phyloP scores from a whole-genome alignment of 2,113 vertebrate genomes.

The Nycticryphes semicollaris region DNA sequence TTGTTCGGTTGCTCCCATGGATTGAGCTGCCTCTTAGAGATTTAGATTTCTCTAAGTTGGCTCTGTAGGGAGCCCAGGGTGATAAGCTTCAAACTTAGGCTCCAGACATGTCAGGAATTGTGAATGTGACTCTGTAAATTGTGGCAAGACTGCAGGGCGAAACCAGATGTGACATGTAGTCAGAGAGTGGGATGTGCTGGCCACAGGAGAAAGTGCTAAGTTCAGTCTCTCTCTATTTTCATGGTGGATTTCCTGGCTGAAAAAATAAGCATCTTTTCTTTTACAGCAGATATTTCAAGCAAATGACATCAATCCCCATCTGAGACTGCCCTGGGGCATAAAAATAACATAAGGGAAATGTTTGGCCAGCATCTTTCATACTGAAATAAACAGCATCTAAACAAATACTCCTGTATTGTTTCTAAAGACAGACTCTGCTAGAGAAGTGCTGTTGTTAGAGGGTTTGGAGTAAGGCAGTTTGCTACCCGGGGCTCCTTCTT shows the following conservation, averaged over 20 bases:
- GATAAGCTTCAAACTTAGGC: not conserved
- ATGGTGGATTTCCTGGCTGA: conserved; percentile 5
- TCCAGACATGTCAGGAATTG: not conserved
- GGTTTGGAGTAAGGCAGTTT: not conserved
- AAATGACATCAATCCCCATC: conserved; percentile 47
- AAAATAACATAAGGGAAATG: conserved; percentile 54
- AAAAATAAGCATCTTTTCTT: conserved; percentile 49
- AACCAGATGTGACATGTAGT: not conserved
- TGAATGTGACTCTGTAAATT: not conserved
- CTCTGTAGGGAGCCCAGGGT: not conserved
- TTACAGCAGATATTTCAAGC: conserved; percentile 53
- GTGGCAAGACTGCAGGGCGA: not conserved
- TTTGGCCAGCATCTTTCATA: conserved; percentile 22
- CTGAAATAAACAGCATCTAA: conserved; percentile 29
- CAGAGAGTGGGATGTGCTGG: not conserved
- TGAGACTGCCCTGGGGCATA: conserved; percentile 51
- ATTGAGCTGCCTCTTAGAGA: not conserved
- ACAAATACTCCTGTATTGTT: conserved; percentile 6
- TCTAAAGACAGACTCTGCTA: not conserved
- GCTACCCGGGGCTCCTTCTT: not conserved
- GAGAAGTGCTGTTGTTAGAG: not conserved
- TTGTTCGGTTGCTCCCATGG: not conserved
- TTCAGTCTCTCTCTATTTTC: not conserved
- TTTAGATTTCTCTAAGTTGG: not conserved
- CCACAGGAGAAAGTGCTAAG: not conserved